These are phyloP conservation scores for Baryphthengus martii DNA, from an alignment of 2,113 vertebrate genomes.

Conservation along the genomic window DNA sequence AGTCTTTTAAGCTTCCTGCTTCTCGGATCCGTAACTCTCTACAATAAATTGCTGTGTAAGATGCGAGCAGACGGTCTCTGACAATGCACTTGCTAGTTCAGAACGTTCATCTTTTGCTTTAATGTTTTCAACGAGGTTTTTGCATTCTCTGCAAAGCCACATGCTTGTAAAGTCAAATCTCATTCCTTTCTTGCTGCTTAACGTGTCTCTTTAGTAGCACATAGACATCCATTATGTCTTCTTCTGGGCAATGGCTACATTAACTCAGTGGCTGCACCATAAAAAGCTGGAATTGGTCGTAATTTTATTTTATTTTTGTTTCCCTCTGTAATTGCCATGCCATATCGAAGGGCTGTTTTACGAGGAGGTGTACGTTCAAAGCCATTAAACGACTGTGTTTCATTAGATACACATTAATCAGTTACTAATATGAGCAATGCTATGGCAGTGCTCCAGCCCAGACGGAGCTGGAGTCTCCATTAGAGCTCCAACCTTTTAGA, in stretches of 20 bases:
- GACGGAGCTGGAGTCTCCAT: background rate
- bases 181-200: background rate
- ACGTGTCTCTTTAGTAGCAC: background rate
- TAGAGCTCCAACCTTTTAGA: background rate
- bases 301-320: background rate
- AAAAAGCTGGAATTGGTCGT: background rate
- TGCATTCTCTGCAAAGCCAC: background rate
- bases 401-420: background rate
- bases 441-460: background rate
- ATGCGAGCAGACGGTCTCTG: background rate
- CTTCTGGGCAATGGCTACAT: background rate
- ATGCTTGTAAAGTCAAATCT: background rate
- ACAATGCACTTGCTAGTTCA: background rate
- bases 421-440: background rate
- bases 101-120: background rate
- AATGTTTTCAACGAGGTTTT: background rate
- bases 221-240: background rate
- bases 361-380: too few species aligned
- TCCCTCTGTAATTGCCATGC: background rate
- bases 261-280: background rate
- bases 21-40: background rate
- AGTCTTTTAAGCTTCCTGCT: background rate
- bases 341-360: too few species aligned
- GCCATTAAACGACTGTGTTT: background rate
- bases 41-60: background rate